These are phyloP conservation scores for Peromyscus aztecus DNA, from an alignment of 2,797 vertebrate genomes.

Conservation along the genomic window DNA sequence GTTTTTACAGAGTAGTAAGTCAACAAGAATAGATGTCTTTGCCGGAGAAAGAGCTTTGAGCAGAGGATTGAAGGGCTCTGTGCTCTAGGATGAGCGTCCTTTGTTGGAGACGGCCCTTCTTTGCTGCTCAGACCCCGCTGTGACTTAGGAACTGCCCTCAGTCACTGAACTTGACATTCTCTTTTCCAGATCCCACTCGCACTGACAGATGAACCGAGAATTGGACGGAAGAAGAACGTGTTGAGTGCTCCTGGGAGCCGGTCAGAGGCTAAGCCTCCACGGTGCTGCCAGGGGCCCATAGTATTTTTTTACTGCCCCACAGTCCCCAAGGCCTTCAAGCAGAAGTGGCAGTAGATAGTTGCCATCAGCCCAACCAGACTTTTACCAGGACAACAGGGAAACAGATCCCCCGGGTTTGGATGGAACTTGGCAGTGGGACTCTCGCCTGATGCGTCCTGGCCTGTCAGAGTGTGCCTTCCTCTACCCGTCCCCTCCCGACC, in stretches of 20 bases:
- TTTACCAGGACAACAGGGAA: slow-evolving; percentile 58
- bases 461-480: slow-evolving; percentile 58
- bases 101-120: not conserved
- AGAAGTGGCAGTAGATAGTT: slow-evolving; percentile 74
- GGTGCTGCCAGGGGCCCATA: not conserved
- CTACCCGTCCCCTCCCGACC: not conserved
- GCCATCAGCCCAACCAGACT: slow-evolving; percentile 65
- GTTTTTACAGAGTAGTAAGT: not conserved
- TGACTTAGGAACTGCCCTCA: not conserved
- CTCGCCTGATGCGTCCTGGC: slow-evolving; percentile 31
- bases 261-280: slow-evolving; percentile 59
- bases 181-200: slow-evolving; percentile 82
- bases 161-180: slow-evolving; percentile 60
- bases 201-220: slow-evolving; percentile 79
- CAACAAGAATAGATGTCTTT: not conserved
- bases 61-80: not conserved
- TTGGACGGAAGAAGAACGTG: slow-evolving; percentile 77
- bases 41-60: not conserved
- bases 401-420: slow-evolving; percentile 48
- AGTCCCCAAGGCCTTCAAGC: slow-evolving; percentile 71
- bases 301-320: slow-evolving; percentile 63
- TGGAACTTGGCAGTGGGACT: slow-evolving; percentile 59
- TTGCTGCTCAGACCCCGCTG: not conserved
- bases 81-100: not conserved
- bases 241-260: slow-evolving; percentile 39